Evolutionary conservation across 2,113 vertebrate genomes (phyloP).

Genomic region (Elachura formosa): DNA sequence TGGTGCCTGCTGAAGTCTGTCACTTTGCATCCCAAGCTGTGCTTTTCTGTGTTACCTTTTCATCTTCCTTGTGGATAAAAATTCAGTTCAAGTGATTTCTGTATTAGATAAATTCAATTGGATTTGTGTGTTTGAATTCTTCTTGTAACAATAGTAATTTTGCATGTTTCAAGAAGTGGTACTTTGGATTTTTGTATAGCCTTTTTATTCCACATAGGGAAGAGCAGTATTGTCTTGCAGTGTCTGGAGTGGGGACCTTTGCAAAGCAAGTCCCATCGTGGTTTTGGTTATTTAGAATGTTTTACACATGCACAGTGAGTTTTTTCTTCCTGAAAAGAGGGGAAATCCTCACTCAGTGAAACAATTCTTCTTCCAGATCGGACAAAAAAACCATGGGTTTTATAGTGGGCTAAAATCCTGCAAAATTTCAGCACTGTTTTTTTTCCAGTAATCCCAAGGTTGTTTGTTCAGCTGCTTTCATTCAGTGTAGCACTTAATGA

Average conservation of each 20-base stretch:
- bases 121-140: not conserved
- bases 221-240: not conserved
- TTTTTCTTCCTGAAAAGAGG: not conserved
- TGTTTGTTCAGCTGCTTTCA: slow-evolving; percentile 51
- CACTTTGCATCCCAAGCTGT: not conserved
- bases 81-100: not conserved
- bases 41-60: not conserved
- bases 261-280: not conserved
- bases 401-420: not conserved
- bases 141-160: not conserved
- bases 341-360: slow-evolving; percentile 14
- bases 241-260: not conserved
- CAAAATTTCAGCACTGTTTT: not conserved
- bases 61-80: not conserved
- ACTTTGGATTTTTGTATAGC: not conserved
- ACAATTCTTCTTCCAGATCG: slow-evolving; percentile 11
- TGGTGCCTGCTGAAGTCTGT: not conserved
- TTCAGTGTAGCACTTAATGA: not conserved
- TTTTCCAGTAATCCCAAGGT: slow-evolving; percentile 7
- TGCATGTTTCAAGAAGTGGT: not conserved
- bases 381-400: not conserved
- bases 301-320: not conserved
- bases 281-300: not conserved
- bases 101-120: not conserved
- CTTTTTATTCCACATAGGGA: not conserved